Percentiles rank a stretch among this genome's conserved stretches.
phyloP scores from a whole-genome alignment of 2,113 vertebrate genomes.

The Ctenomys sociabilis region DNA sequence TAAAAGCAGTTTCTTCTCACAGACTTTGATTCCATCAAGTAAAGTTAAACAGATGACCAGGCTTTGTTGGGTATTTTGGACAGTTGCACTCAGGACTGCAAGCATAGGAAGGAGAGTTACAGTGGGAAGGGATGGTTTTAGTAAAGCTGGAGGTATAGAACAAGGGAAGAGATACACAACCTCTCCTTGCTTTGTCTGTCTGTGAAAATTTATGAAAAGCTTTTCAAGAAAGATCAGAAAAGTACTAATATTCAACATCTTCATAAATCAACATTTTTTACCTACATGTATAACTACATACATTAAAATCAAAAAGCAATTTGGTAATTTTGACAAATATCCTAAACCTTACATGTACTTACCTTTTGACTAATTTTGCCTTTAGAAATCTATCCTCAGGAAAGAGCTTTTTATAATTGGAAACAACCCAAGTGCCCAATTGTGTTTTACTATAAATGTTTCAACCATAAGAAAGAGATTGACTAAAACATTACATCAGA shows the following conservation, averaged over 20 bases:
- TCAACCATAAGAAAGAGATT: conserved; percentile 4
- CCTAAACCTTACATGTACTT: not conserved
- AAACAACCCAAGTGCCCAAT: not conserved
- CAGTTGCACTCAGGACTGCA: not conserved
- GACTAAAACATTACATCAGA: not conserved
- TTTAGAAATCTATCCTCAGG: conserved; percentile 4
- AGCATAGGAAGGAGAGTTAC: not conserved
- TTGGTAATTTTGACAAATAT: not conserved
- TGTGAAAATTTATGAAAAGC: not conserved
- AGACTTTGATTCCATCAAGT: not conserved
- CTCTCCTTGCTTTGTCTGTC: not conserved
- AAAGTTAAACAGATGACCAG: not conserved
- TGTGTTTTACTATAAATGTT: not conserved
- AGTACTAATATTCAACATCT: not conserved
- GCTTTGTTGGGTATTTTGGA: not conserved
- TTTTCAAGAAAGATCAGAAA: not conserved
- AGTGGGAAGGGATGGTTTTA: not conserved
- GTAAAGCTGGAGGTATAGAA: not conserved
- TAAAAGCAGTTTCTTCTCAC: not conserved
- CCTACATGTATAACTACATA: not conserved
- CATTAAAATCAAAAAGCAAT: not conserved
- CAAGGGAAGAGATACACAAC: not conserved
- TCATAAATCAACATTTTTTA: not conserved
- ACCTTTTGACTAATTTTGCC: conserved; percentile 17
- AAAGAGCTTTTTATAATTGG: not conserved